Percentiles rank a stretch among this genome's conserved stretches.
Evolutionary conservation across 92 coral and sea anemone species (phyloP).

Genomic region (Parazoanthus atlanticus): DNA sequence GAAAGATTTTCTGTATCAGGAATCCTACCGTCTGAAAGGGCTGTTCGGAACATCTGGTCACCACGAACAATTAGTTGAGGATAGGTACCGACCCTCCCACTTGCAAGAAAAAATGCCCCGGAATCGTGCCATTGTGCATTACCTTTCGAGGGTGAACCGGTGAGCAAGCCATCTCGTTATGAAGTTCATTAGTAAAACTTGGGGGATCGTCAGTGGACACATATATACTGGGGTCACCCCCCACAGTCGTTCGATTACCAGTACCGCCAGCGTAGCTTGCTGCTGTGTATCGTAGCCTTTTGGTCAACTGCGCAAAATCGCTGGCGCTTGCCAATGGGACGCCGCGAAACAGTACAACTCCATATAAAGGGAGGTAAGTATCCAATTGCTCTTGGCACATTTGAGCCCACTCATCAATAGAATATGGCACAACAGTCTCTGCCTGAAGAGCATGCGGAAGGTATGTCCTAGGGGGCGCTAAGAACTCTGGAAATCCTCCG

Average conservation of each 20-base stretch:
- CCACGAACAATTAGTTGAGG: too few species aligned
- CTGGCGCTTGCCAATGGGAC: conserved; percentile 50
- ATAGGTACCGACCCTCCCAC: too few species aligned
- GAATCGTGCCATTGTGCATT: background rate
- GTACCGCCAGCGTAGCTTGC: conserved; percentile 77
- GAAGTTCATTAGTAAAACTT: conserved; percentile 72
- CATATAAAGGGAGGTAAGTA: conserved; percentile 54
- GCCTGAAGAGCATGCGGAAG: conserved; percentile 71
- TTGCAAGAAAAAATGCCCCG: too few species aligned
- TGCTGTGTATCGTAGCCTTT: conserved; percentile 69
- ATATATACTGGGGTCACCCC: conserved; percentile 57
- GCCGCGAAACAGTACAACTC: conserved; percentile 77
- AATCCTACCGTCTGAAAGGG: too few species aligned
- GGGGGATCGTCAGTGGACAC: conserved; percentile 76
- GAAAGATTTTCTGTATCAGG: too few species aligned
- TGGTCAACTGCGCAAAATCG: conserved; percentile 58
- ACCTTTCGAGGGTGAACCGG: conserved; percentile 80
- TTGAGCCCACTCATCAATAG: conserved; percentile 59
- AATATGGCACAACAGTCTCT: conserved; percentile 32
- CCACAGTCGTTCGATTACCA: conserved; percentile 68
- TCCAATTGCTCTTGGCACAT: conserved; percentile 67
- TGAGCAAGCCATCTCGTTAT: conserved; percentile 90
- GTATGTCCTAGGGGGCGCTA: conserved; percentile 61
- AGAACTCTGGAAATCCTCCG: conserved; percentile 71
- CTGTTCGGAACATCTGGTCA: too few species aligned